Base-by-base conservation (phyloP, 64 coral and sea anemone genomes). In the Anthopleura sola region DNA sequence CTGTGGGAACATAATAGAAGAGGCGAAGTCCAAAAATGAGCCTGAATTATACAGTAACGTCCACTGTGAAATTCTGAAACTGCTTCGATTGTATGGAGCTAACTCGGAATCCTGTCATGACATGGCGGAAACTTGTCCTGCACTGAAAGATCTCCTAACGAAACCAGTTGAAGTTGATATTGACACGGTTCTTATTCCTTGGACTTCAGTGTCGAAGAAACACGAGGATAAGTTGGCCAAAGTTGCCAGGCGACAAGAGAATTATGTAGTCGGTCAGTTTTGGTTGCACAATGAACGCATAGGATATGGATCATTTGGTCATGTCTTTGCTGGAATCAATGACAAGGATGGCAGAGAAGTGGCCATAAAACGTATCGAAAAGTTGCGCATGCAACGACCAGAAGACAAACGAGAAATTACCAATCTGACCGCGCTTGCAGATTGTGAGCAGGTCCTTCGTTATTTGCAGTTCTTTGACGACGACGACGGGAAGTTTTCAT, bases 311-410 rank as follows among this genome's bases (percentile, higher is more conserved):
- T 78, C 60, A 48, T 89, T 89, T 83, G 80, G 87, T 46, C 44
- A 68, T 83, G 58, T 89, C 1, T 48, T 48, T 89, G 87, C 28
- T 68, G 87, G 87, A 32, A 75, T 89, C 13, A 82, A 89, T 69
- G 60, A 74, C 19, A 83, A 83, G 1, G 87, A 89, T 75, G 87
- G 87, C 0, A 37, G 28, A 83, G 87, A 89, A 14, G 49, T 83
- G 66, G 87, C 87, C 44, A 38, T 89, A 49, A 89, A 89, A n/a
- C 82, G 60, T 68, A 68, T 89, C 46, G 80, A 75, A 29, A 75
- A 75, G 69, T 31, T 75, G 0, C 51, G 9, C 6, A 55, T 88
- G 77, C 4, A 81, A 12, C 77, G 23, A 15, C 75, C 36, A 40
- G 77, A 89, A 17, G 60, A 83, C 47, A 83, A 83, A 44, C 44